A percentile compares a stretch with the other conserved stretches of the same genome.
These are phyloP conservation scores for Zaprionus davidi DNA, from an alignment of 1,140 invertebrate genomes.

Conservation along the genomic window DNA sequence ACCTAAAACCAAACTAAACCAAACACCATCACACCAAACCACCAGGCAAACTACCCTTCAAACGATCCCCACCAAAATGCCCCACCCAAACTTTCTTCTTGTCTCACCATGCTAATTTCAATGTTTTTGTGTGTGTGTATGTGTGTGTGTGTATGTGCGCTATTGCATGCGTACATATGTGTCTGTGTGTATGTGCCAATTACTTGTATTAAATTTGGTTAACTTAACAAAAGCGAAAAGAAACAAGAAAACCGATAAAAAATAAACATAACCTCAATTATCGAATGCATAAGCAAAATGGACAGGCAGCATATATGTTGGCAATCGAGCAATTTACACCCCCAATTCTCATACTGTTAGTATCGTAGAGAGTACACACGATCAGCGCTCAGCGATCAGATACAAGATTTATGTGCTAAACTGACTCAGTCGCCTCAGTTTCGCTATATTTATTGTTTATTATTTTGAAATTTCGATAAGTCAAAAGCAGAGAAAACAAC, in stretches of 20 bases:
- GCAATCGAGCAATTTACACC: constrained; percentile 84
- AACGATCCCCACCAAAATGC: constrained; percentile 18
- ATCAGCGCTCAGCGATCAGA: constrained; percentile 41
- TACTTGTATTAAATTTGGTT: constrained; percentile 83
- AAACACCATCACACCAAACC: constrained; percentile 36
- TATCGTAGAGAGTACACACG: constrained; percentile 44
- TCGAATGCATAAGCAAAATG: constrained; percentile 39
- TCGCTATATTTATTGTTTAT: constrained; percentile 33
- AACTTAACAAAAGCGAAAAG: constrained; percentile 51
- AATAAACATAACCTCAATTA: constrained; percentile 48
- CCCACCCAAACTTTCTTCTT: constrained; percentile 20
- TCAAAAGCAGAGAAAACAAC: constrained; percentile 35
- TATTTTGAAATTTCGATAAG: constrained; percentile 58
- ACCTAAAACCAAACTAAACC: constrained; percentile 33
- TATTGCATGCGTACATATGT: constrained; percentile 33
- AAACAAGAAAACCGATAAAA: constrained; percentile 38
- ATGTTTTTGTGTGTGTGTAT: constrained; percentile 71
- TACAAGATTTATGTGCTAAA: constrained; percentile 4
- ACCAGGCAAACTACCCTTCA: constrained; percentile 28
- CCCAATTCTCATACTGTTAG: constrained; percentile 33
- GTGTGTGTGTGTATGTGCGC: constrained; percentile 27
- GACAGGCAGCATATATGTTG: constrained; percentile 84
- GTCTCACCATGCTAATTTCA: constrained; percentile 69
- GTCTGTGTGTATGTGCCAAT: constrained; percentile 62
- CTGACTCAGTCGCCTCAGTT: constrained; percentile 18